Evolutionary conservation across 2,113 vertebrate species (phyloP), one percentile per base, ranked within the genome.

Genomic region (Phainopepla nitens): DNA sequence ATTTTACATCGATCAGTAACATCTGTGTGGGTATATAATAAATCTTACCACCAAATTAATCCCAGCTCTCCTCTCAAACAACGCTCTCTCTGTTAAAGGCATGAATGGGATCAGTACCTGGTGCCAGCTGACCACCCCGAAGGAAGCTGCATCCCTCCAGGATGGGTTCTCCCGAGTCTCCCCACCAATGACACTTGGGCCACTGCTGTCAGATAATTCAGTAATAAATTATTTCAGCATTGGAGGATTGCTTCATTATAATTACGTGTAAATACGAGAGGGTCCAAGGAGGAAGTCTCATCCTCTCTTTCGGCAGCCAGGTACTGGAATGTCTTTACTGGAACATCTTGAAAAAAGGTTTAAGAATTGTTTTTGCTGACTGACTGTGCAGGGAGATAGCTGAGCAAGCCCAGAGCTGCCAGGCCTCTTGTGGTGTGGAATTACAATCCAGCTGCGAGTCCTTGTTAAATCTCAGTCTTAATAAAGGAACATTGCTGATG

Each of bases 31-130:
- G 11, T 77, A 1, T 62, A 5, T 57, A 41, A n/a, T 47, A 42
- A 50, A 29, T 45, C 41, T 82, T 75, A 11, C 9, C 73, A 24
- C 71, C 91, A 65, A 35, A 25, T 57, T 79, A 27, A 15, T 31
- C 33, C 73, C 84, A 73, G 77, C 49, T 87, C 44, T 29, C 36
- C 90, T 95, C 96, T 88, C 95, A 27, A 57, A 73, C 84, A 49
- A 45, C 5, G 0, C 62, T 96, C 96, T 96, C 92, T 96, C 69
- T 95, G 41, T 97, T 84, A 73, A 97, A 99, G 99, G 98, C 98
- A 98, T 21, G 98, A 98, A 36, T 99, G 99, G 99, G 99, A 99
- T 95, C 97, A 95, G 60, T 99, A 98, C 95, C 95, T 99, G 97
- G 98, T 98, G 42, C 97, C 98, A 10, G 96, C 96, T 17, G 98